phyloP scores from a whole-genome alignment of 2,113 vertebrate species.

The Podocnemis expansa region DNA sequence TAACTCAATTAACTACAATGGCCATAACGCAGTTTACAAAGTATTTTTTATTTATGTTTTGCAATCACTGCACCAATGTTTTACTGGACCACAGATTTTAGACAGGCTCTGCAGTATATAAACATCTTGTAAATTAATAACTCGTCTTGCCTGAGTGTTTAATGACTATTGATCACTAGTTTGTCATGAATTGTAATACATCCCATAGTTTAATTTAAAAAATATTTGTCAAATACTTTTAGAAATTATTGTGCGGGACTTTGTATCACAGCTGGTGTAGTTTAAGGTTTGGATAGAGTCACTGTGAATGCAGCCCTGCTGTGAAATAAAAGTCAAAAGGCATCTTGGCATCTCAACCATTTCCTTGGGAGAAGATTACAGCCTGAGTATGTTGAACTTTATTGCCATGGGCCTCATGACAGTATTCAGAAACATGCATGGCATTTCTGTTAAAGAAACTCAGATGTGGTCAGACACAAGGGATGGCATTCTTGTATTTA shows the following conservation, averaged over 20 bases:
- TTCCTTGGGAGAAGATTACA: slow-evolving; percentile 96
- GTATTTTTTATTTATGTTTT: slow-evolving; percentile 67
- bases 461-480: slow-evolving; percentile 82
- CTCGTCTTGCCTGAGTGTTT: slow-evolving; percentile 48
- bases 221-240: slow-evolving; percentile 78
- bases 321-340: slow-evolving; percentile 87
- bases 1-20: slow-evolving; percentile 70
- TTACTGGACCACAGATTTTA: slow-evolving; percentile 45
- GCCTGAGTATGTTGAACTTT: slow-evolving; percentile 88
- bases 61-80: slow-evolving; percentile 39
- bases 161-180: slow-evolving; percentile 65
- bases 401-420: slow-evolving; percentile 89
- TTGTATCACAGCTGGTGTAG: slow-evolving; percentile 85
- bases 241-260: slow-evolving; percentile 73
- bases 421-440: slow-evolving; percentile 87
- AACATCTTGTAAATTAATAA: slow-evolving; percentile 58
- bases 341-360: slow-evolving; percentile 97
- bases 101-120: slow-evolving; percentile 38
- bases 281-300: slow-evolving; percentile 85
- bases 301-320: slow-evolving; percentile 87
- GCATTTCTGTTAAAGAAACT: slow-evolving; percentile 88
- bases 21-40: slow-evolving; percentile 65
- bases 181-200: slow-evolving; percentile 57
- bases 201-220: slow-evolving; percentile 70
- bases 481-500: slow-evolving; percentile 79